Evolutionary conservation across 2,797 vertebrate species (phyloP).

Genomic region (Sebastes matsubarae): DNA sequence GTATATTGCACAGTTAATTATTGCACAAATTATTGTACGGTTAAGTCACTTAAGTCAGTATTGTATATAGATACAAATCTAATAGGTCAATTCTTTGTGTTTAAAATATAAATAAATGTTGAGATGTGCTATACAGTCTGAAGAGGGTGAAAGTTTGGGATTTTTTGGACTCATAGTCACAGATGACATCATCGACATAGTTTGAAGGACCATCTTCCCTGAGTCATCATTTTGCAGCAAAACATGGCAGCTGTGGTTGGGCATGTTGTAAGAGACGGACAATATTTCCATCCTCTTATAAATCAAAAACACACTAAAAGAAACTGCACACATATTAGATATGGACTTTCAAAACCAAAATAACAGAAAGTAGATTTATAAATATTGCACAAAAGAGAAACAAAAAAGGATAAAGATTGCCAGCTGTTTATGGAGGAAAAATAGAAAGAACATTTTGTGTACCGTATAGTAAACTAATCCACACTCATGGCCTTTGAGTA

Average conservation of each 20-base stretch:
- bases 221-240: no score
- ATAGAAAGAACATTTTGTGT: not conserved
- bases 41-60: no score
- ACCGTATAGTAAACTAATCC: not conserved
- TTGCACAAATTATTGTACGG: no score
- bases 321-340: not conserved
- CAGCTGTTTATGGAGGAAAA: not conserved
- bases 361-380: not conserved
- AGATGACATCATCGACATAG: not conserved
- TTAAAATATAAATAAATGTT: not conserved
- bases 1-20: no score
- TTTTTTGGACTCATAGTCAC: not conserved
- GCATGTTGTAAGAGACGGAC: not conserved
- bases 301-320: not conserved
- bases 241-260: no score
- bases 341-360: not conserved
- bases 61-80: no score
- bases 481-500: not conserved
- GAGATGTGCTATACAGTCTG: not conserved
- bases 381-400: not conserved
- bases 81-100: not conserved
- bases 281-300: not conserved
- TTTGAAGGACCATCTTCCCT: no score
- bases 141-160: not conserved
- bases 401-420: not conserved